Evolutionary conservation across 2,888 invertebrate genomes (phyloP).

Genomic region (Glaucopsyche alexis): DNA sequence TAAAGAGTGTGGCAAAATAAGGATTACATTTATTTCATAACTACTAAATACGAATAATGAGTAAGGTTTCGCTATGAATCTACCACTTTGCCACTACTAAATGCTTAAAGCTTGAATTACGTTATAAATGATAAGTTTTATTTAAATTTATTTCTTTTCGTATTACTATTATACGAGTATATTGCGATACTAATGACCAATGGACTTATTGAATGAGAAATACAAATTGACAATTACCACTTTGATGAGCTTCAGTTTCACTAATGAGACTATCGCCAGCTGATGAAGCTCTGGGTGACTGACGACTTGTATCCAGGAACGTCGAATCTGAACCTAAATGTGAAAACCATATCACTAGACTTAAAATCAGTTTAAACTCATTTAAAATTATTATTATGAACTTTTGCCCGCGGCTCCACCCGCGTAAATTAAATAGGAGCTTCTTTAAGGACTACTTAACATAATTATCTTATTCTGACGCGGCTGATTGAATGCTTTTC

Average conservation of each 20-base stretch:
- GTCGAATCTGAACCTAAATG: slow-evolving; percentile 71
- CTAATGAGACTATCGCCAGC: slow-evolving; percentile 72
- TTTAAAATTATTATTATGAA: too few relatives aligned
- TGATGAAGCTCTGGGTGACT: slow-evolving; percentile 72
- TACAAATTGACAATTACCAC: slow-evolving; percentile 60
- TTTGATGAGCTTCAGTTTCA: slow-evolving; percentile 75
- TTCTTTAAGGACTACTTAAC: too few relatives aligned
- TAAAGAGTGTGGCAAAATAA: slow-evolving; percentile 70
- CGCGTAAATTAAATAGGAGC: too few relatives aligned
- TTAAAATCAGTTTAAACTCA: too few relatives aligned
- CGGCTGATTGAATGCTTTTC: too few relatives aligned
- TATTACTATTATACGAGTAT: neutral
- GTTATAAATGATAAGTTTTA: neutral
- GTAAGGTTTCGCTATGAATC: slow-evolving; percentile 80
- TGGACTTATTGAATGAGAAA: neutral
- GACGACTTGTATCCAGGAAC: slow-evolving; percentile 71
- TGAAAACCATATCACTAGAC: neutral
- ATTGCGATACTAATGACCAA: neutral
- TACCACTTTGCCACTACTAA: slow-evolving; percentile 77
- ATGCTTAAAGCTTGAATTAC: slow-evolving; percentile 58
- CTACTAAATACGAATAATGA: slow-evolving; percentile 59
- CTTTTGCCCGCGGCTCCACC: too few relatives aligned
- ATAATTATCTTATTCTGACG: too few relatives aligned
- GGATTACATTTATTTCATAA: slow-evolving; percentile 55
- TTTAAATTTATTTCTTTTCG: neutral